These are phyloP conservation scores for Chaetodon auriga DNA, from an alignment of 2,113 vertebrate genomes.

Conservation along the genomic window DNA sequence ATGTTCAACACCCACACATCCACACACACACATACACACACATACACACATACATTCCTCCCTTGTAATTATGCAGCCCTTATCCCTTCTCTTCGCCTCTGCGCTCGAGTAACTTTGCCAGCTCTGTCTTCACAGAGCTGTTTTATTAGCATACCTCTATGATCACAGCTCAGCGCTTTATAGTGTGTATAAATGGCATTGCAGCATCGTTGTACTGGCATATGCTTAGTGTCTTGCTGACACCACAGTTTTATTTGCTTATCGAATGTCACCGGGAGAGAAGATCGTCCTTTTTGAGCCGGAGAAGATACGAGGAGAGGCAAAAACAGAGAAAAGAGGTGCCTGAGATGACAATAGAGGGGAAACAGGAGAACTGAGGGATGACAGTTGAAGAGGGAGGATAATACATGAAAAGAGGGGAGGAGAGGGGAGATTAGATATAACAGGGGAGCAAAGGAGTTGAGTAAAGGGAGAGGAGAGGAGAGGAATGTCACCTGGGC, in stretches of 20 bases:
- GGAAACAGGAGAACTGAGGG: constrained; percentile 16
- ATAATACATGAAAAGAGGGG: constrained; percentile 37
- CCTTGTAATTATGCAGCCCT: constrained; percentile 63
- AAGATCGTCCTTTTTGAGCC: constrained; percentile 28
- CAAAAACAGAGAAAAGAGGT: neutral
- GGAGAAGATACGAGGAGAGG: neutral
- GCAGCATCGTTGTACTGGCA: constrained; percentile 65
- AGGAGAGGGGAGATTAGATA: constrained; percentile 51
- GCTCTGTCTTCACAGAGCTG: constrained; percentile 59
- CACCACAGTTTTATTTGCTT: constrained; percentile 55
- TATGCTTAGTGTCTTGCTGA: constrained; percentile 71
- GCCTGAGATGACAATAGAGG: constrained; percentile 11
- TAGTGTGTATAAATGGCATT: constrained; percentile 68
- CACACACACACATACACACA: constrained; percentile 17
- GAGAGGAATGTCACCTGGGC: constrained; percentile 32
- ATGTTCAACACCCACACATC: constrained; percentile 33
- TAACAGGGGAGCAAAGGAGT: constrained; percentile 35
- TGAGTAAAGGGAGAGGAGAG: constrained; percentile 32
- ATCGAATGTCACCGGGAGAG: constrained; percentile 53
- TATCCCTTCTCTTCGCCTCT: constrained; percentile 54
- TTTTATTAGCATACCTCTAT: constrained; percentile 72
- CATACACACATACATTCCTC: constrained; percentile 31
- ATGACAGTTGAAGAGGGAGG: constrained; percentile 35
- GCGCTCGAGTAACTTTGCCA: constrained; percentile 44
- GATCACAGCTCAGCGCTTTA: constrained; percentile 77